phyloP scores from a whole-genome alignment of 2,113 vertebrate genomes.

The Syrmaticus mikado region DNA sequence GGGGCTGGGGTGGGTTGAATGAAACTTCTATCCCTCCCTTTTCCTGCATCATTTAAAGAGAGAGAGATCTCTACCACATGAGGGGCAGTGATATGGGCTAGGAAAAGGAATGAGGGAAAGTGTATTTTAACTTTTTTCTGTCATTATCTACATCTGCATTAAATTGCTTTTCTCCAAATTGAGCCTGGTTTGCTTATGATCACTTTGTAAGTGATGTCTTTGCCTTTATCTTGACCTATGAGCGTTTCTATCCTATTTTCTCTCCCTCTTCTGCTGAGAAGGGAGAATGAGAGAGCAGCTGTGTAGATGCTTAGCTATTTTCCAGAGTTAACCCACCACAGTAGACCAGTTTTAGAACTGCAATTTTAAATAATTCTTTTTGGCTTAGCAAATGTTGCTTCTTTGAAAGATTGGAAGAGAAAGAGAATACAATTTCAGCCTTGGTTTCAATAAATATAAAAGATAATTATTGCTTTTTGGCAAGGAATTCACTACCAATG shows the following conservation, averaged over 20 bases:
- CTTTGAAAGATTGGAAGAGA: not conserved
- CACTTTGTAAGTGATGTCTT: not conserved
- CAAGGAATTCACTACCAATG: not conserved
- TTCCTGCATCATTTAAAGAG: fast-evolving
- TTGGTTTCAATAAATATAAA: not conserved
- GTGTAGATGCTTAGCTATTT: not conserved
- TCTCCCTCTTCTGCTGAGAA: not conserved
- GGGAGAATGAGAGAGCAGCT: not conserved
- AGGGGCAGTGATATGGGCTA: too few relatives aligned
- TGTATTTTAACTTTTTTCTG: not conserved
- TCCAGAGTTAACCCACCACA: not conserved
- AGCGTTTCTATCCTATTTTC: not conserved
- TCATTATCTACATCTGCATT: not conserved
- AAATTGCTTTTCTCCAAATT: not conserved
- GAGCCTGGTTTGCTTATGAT: not conserved
- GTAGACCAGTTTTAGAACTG: not conserved
- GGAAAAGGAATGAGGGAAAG: not conserved
- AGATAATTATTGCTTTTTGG: not conserved
- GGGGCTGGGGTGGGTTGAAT: too few relatives aligned
- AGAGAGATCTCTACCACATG: not conserved
- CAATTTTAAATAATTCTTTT: not conserved
- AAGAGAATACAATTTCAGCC: not conserved
- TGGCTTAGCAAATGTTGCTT: not conserved
- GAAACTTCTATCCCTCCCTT: not conserved
- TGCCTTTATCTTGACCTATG: not conserved